phyloP scores from a whole-genome alignment of 2,113 vertebrate species.

The Fukomys damarensis region DNA sequence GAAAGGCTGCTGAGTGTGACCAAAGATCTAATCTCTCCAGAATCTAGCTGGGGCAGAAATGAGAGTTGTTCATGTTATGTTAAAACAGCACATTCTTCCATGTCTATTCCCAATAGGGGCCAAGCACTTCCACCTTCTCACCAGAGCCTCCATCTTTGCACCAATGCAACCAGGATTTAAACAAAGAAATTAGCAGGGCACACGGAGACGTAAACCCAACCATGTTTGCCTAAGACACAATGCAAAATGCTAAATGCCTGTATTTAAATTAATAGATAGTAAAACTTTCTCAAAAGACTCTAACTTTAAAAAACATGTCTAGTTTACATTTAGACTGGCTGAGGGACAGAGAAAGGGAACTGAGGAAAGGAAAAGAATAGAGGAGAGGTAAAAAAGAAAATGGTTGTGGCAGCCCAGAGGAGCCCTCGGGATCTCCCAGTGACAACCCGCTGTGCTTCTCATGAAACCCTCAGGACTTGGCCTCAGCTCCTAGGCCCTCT shows the following conservation, averaged over 20 bases:
- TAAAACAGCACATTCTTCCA: not conserved
- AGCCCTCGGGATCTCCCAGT: not conserved
- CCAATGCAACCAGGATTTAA: fast-evolving
- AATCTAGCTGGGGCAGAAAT: no score
- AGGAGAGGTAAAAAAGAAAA: not conserved
- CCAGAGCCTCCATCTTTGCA: not conserved
- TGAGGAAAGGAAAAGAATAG: not conserved
- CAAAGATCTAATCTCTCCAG: fast-evolving
- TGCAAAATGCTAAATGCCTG: not conserved
- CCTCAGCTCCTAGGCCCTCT: fast-evolving
- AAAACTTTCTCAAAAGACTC: not conserved
- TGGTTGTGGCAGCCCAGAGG: no score
- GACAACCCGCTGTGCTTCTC: not conserved
- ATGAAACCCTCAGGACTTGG: not conserved
- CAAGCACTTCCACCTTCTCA: not conserved
- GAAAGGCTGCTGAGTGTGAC: fast-evolving
- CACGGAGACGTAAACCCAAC: not conserved
- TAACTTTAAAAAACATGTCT: not conserved
- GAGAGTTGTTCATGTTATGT: not conserved
- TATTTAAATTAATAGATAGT: not conserved
- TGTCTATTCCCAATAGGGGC: no score
- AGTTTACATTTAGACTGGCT: not conserved
- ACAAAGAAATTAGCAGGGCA: fast-evolving
- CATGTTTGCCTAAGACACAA: not conserved
- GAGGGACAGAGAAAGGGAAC: not conserved